These are phyloP conservation scores for Malurus alboscapulatus DNA, from an alignment of 2,113 vertebrate genomes.

Conservation along the genomic window DNA sequence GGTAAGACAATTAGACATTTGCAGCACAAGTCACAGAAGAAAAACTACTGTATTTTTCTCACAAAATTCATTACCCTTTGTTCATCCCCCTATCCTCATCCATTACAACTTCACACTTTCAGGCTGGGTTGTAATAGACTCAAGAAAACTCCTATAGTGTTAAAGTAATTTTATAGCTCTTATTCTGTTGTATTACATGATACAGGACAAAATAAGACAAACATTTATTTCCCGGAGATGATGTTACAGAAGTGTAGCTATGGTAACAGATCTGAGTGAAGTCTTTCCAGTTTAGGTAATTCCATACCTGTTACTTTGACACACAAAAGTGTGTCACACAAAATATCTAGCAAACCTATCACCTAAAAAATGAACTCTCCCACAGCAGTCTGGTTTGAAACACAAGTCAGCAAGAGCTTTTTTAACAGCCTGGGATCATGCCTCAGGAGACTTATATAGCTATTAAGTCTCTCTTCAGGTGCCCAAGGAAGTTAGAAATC, in stretches of 20 bases:
- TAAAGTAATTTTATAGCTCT: not conserved
- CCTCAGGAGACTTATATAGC: not conserved
- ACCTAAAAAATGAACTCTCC: not conserved
- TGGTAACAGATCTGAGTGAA: not conserved
- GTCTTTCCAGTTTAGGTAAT: not conserved
- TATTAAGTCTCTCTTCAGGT: constrained; percentile 32
- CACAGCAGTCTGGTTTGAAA: not conserved
- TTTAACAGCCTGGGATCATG: not conserved
- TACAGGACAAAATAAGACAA: not conserved
- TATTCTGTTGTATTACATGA: not conserved
- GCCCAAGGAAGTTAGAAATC: constrained; percentile 30
- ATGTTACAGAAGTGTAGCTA: not conserved
- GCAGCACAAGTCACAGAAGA: not conserved
- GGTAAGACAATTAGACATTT: not conserved
- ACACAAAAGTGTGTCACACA: not conserved
- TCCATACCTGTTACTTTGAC: not conserved
- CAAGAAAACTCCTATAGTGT: not conserved
- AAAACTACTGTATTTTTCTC: not conserved
- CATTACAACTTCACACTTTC: not conserved
- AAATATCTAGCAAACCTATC: not conserved
- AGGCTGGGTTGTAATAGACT: not conserved
- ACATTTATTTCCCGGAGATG: not conserved
- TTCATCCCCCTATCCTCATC: not conserved
- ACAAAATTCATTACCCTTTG: not conserved
- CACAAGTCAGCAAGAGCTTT: not conserved